Evolutionary conservation across 2,888 invertebrate species (phyloP).

Genomic region (Exephanes ischioxanthus): DNA sequence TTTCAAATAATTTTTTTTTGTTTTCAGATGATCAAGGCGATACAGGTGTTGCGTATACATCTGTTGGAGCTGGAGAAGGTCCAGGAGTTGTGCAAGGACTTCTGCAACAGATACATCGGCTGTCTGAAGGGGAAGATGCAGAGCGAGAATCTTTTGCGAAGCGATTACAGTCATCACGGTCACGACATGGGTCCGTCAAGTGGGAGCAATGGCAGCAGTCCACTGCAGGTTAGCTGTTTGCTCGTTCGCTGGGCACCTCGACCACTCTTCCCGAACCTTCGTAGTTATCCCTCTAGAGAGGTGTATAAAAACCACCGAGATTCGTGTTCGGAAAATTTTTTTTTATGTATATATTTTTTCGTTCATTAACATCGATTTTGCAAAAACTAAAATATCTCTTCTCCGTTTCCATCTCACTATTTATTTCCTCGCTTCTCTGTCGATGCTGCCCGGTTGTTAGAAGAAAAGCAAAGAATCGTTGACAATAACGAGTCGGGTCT

Average conservation of each 20-base stretch:
- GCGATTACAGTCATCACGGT: conserved; percentile 89
- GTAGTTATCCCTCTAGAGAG: conserved; percentile 83
- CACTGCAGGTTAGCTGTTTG: conserved; percentile 84
- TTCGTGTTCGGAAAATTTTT: conserved; percentile 37
- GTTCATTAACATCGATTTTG: neutral
- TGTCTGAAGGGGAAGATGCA: conserved; percentile 96
- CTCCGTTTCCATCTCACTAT: neutral
- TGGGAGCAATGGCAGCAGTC: conserved; percentile 84
- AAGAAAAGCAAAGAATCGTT: neutral
- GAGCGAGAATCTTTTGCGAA: conserved; percentile 93
- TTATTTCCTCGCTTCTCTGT: conserved; percentile 3
- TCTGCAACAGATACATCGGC: conserved; percentile 96
- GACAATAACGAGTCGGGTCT: neutral
- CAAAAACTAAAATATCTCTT: neutral
- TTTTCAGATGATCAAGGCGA: conserved; percentile 92
- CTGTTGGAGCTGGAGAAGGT: conserved; percentile 97
- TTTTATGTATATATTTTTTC: neutral
- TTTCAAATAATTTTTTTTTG: conserved; percentile 54
- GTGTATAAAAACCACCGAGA: conserved; percentile 75
- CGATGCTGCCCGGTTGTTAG: neutral
- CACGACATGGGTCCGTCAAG: conserved; percentile 83
- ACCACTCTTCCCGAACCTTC: conserved; percentile 77
- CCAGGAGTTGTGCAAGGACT: conserved; percentile 97
- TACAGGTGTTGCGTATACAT: conserved; percentile 96
- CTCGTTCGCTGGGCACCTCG: conserved; percentile 71